Conservation (phyloP, 2,113 vertebrate species). For the Eudyptes chrysolophus region DNA sequence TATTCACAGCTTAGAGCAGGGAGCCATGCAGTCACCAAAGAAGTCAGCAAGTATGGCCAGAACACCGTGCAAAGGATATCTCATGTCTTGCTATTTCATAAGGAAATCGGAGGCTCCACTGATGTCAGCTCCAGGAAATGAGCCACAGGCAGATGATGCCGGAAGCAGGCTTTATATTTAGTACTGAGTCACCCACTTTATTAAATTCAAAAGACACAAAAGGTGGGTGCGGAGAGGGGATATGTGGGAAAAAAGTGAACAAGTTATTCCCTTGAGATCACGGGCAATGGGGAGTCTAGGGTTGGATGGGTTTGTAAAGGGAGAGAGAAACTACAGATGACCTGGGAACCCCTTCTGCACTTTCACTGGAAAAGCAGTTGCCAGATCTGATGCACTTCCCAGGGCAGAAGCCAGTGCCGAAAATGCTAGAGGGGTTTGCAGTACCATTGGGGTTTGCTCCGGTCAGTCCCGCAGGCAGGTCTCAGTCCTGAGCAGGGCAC, state of each 20-base stretch:
- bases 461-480: background rate
- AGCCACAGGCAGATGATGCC: slow-evolving; percentile 50
- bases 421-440: background rate
- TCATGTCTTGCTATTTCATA: background rate
- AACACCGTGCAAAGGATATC: background rate
- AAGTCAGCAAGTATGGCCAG: background rate
- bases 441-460: background rate
- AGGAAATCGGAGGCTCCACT: slow-evolving; percentile 33
- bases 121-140: slow-evolving; percentile 64
- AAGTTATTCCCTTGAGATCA: background rate
- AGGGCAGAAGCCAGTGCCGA: background rate
- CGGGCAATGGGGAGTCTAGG: background rate
- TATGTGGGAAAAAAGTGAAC: background rate
- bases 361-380: background rate
- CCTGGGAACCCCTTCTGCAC: background rate
- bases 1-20: background rate
- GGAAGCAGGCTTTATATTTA: slow-evolving; percentile 57
- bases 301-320: background rate
- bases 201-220: slow-evolving; percentile 38
- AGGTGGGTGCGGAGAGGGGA: slow-evolving; percentile 18
- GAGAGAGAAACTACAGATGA: background rate
- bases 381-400: background rate
- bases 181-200: slow-evolving; percentile 52
- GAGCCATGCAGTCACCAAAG: background rate
- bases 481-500: background rate